Evolutionary conservation across 30 jellyfish, hydroid and myxozoan genomes (phyloP).

Genomic region (Phacellophora camtschatica): DNA sequence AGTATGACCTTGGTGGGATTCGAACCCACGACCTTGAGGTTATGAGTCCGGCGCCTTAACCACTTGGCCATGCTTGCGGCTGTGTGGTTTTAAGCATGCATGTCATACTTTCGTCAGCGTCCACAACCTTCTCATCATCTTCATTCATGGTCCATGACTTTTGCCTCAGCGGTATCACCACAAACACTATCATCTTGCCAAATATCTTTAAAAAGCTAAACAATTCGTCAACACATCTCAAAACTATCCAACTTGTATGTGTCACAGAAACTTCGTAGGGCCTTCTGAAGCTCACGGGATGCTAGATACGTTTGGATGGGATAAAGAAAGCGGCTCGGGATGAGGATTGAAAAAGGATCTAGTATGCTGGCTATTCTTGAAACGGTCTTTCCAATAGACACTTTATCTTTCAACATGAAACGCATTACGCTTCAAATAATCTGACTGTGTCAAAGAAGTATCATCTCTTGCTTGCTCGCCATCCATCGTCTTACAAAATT

Average conservation of each 20-base stretch:
- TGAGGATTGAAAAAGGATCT: constrained; percentile 9
- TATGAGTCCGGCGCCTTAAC: too few species aligned
- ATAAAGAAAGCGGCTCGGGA: constrained; percentile 27
- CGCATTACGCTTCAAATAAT: constrained; percentile 23
- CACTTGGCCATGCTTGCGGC: too few species aligned
- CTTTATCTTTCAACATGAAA: constrained; percentile 43
- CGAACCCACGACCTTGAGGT: too few species aligned
- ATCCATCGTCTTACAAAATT: constrained; percentile 32
- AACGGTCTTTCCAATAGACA: constrained; percentile 35
- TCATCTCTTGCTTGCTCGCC: constrained; percentile 54
- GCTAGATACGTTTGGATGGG: neutral
- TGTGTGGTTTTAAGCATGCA: too few species aligned
- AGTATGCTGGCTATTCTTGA: constrained; percentile 25
- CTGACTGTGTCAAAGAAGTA: constrained; percentile 27
- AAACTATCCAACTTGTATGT: constrained; percentile 15
- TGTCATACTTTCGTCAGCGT: too few species aligned
- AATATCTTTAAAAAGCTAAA: constrained; percentile 17
- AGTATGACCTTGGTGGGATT: too few species aligned
- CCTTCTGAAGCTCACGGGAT: constrained; percentile 35
- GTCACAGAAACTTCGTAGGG: constrained; percentile 2
- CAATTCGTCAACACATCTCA: constrained; percentile 13
- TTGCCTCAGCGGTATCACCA: neutral
- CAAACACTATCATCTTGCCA: neutral
- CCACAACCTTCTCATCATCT: too few species aligned
- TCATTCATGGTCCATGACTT: neutral